Evolutionary conservation across 2,797 vertebrate genomes (phyloP), one percentile per base, ranked within the genome.

Genomic region (Muraenolepis orangiensis): DNA sequence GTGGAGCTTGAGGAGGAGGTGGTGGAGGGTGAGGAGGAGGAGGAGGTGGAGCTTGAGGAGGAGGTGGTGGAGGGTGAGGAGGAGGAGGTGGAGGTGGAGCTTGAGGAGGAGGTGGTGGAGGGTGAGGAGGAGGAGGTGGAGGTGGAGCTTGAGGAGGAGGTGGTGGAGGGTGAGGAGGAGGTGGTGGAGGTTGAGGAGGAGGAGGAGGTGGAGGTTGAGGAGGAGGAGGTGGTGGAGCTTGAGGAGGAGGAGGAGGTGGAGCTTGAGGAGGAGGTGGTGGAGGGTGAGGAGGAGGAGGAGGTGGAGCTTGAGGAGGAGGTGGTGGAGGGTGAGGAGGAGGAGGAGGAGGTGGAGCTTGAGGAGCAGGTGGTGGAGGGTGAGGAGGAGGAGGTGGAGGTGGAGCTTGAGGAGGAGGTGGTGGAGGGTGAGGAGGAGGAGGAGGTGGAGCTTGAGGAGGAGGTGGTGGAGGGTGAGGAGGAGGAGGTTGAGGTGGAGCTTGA

Each of bases 171-270:
- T 5, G 14, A 31, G 14, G 67, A 42, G 71, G 57, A 0, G 51
- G 30, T 13, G 42, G 66, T 57, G 38, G 32, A 74, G 77, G 81
- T 42, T 76, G 76, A 80, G 77, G 10, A 61, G 57, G 74, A 71
- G 57, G 73, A 76, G 76, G 68, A 71, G 66, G 13, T 75, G 13
- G 69, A n/a, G 32, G 73, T 26, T 72, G 40, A 51, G 18, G 42
- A 38, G 38, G 84, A 34, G 84, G 82, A 74, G 51, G 67, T 71
- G 74, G 68, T 91, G 90, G 90, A 88, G n/a, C n/a, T n/a, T n/a
- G n/a, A n/a, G 13, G 14, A 5, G 51, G 20, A n/a, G 40, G 28
- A 71, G 26, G 31, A 10, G 13, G 28, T 14, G 28, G 51, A 26
- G 26, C 23, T 4, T n/a, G 66, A 4, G 16, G 70, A 46, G 16